Base-by-base conservation (phyloP, 2,113 vertebrate genomes). In the Apodemus sylvaticus region DNA sequence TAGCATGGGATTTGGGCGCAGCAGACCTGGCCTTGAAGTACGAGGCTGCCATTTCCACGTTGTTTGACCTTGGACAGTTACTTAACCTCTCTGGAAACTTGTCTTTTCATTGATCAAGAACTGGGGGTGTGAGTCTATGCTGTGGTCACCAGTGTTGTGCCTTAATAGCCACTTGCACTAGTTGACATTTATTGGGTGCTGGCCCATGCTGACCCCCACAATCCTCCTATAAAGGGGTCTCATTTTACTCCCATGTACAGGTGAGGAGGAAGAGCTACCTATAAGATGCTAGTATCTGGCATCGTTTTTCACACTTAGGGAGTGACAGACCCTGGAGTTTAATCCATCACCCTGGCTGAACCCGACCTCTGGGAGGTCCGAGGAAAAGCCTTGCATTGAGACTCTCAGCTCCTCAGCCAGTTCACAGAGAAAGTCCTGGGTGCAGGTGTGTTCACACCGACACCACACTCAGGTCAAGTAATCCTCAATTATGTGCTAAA, bases 21-120 rank as follows among this genome's bases (percentile, higher is more conserved):
- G 96, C 83, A 79, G 88, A 90, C 95, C 71, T 94, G 94, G 93
- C 76, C 92, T 90, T 83, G 79, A 92, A 94, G 90, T 71, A 24
- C 76, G 70, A 66, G 77, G 26, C 91, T 94, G 96, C 89, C 68
- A 19, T 96, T 96, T 94, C 85, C 94, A 93, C 42, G 3, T 1
- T 29, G 70, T 83, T 78, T 97, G 97, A 97, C 97, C 97, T 98
- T 97, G 97, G 70, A 13, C 58, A 78, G 81, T 91, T 86, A 29
- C 89, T 95, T 94, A 66, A 85, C 89, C 90, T 89, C 48, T 89
- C 88, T 73, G 81, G 90, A 91, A 91, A 71, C 48, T 85, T 17
- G 45, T 90, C 79, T 66, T 45, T 91, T 91, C 12, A 3, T 85
- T 81, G 19, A 20, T 81, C 68, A 34, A 26, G 68, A 45, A 87